Percentiles rank a stretch among this genome's conserved stretches.
Conservation (phyloP, 2,797 vertebrate species). For the Tapera naevia region DNA sequence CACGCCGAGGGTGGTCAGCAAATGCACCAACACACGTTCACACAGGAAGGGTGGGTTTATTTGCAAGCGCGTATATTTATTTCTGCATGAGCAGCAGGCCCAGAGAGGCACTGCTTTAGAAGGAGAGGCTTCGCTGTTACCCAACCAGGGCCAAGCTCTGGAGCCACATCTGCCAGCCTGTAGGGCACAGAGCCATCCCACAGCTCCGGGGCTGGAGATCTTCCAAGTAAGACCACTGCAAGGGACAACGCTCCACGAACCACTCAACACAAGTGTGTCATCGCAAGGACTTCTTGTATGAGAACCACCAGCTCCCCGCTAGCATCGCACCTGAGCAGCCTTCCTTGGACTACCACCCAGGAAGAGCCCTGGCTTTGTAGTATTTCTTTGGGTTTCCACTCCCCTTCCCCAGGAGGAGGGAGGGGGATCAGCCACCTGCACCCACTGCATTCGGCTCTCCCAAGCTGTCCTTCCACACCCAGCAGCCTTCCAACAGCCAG, state of each 20-base stretch:
- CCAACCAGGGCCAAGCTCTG: neutral
- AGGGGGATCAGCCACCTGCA: neutral
- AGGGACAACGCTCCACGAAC: neutral
- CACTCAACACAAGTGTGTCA: fast-evolving
- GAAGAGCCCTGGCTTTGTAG: neutral
- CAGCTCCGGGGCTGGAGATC: neutral
- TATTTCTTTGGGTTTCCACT: neutral
- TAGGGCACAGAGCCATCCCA: neutral
- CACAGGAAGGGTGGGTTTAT: neutral
- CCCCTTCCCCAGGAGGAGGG: neutral
- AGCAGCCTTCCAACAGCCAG: neutral
- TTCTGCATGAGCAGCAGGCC: neutral
- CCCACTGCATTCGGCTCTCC: neutral
- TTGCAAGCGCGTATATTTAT: neutral
- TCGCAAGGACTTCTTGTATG: neutral
- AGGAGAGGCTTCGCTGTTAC: neutral
- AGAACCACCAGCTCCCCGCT: neutral
- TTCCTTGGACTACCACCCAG: neutral
- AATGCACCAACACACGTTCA: conserved; percentile 1
- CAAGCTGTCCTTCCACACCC: neutral
- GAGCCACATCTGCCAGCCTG: fast-evolving
- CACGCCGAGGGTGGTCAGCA: conserved; percentile 21
- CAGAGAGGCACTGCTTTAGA: neutral
- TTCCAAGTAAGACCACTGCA: neutral
- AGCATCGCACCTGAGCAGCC: neutral